These are phyloP conservation scores for Hesperophylax magnus DNA, from an alignment of 1,140 invertebrate genomes.

Conservation along the genomic window DNA sequence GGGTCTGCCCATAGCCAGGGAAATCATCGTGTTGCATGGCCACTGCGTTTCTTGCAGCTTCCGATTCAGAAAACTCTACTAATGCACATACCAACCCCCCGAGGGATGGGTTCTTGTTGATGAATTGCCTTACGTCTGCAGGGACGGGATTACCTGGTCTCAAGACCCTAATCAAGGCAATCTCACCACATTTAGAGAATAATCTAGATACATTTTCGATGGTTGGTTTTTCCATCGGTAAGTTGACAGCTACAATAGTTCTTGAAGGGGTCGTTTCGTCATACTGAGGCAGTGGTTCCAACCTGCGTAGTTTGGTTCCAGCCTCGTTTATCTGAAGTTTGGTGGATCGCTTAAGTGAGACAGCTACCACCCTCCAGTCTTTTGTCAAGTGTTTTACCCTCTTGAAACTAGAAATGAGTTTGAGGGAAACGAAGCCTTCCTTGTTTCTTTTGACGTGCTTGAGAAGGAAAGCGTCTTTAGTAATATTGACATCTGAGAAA, in stretches of 20 bases:
- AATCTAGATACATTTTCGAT: conserved; percentile 91
- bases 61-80: conserved; percentile 91
- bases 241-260: conserved; percentile 88
- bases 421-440: conserved; percentile 94
- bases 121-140: conserved; percentile 89
- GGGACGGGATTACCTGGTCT: conserved; percentile 90
- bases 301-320: conserved; percentile 90
- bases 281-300: conserved; percentile 88
- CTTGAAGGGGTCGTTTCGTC: conserved; percentile 93
- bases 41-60: conserved; percentile 85
- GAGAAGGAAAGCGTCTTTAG: conserved; percentile 94
- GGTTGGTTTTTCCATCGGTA: conserved; percentile 86
- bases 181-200: conserved; percentile 89
- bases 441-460: conserved; percentile 96
- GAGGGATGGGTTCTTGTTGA: conserved; percentile 91
- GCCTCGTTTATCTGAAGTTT: conserved; percentile 92
- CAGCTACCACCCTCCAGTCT: conserved; percentile 93
- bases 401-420: conserved; percentile 94
- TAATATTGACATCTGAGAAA: conserved; percentile 94
- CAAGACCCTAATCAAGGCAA: conserved; percentile 87
- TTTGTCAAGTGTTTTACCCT: conserved; percentile 93
- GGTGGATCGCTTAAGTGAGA: conserved; percentile 83
- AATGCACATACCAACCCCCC: conserved; percentile 87
- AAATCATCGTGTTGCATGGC: conserved; percentile 71
- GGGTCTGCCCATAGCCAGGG: conserved; percentile 63